These are phyloP conservation scores for Trachelipus rathkii DNA, from an alignment of 1,140 invertebrate species.

Conservation along the genomic window DNA sequence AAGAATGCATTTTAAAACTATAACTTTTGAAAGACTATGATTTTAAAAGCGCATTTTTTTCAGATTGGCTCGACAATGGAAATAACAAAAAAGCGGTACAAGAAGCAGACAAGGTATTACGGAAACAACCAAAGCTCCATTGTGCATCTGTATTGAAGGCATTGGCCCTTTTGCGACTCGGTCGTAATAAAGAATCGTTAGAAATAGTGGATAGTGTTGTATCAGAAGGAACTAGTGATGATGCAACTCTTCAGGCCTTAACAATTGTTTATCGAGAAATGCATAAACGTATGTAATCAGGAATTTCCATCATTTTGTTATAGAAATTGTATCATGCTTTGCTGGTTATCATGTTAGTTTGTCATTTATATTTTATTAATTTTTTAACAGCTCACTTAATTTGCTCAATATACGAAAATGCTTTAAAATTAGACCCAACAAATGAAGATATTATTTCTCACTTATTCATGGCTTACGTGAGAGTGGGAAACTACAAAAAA, in stretches of 20 bases:
- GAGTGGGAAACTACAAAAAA: constrained; percentile 81
- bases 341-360: neutral
- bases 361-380: constrained; percentile 33
- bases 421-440: constrained; percentile 73
- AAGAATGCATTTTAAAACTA: too few species aligned
- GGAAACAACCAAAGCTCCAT: constrained; percentile 81
- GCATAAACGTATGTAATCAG: constrained; percentile 68
- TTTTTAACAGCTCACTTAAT: constrained; percentile 59
- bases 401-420: constrained; percentile 81
- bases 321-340: neutral
- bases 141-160: constrained; percentile 86
- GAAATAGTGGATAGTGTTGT: constrained; percentile 71
- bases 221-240: constrained; percentile 76
- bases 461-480: constrained; percentile 92
- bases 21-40: too few species aligned
- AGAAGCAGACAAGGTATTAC: constrained; percentile 91
- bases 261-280: constrained; percentile 90
- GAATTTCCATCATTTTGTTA: neutral
- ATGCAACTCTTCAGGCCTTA: constrained; percentile 91
- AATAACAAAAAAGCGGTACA: constrained; percentile 97
- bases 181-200: constrained; percentile 71
- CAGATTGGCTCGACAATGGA: constrained; percentile 90
- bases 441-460: constrained; percentile 90
- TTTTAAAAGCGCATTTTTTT: constrained; percentile 22
- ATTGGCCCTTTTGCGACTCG: constrained; percentile 78